Evolutionary conservation across 2,888 invertebrate genomes (phyloP), one percentile per base, ranked within the genome.

Genomic region (Lycaena phlaeas): DNA sequence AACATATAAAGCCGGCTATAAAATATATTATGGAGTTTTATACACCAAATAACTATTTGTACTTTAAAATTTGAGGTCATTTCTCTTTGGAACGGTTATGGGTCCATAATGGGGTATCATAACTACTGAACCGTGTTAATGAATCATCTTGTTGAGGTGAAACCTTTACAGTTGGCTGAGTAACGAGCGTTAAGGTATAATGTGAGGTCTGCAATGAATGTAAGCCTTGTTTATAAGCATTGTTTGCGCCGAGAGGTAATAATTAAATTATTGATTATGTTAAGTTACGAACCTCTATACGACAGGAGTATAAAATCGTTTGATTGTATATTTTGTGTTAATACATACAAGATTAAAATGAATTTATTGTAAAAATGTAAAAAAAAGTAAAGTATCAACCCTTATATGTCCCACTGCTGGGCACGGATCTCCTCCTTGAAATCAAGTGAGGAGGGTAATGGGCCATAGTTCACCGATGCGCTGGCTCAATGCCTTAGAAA

Each of bases 91-190:
- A 30, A 46, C 39, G 45, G 50, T 50, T 49, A 53, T 49, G 43
- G 40, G 42, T 22, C 41, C 42, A 48, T 52, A 61, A 56, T 57
- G 51, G 50, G 44, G 46, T 49, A 51, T 59, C 54, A 59, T 59
- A 64, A 61, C 57, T 52, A 50, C 49, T 46, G 47, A 48, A 49
- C 48, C 50, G 42, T 40, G 49, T 52, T 59, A 61, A 64, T 59
- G 60, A 59, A 61, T 59, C 59, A 57, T 48, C 36, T 40, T 45
- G 38, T 49, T 44, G 50, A 53, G 54, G 56, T 54, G 50, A 45
- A 41, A 45, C 49, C 49, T 45, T 49, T 58, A 62, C 62, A 57
- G 62, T 62, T 14, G 14, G 37, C 15, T 37, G 27, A 37, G 58
- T 60, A 49, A 48, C 45, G 46, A 51, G 46, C 53, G 54, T 56